Percentiles rank a stretch among this genome's conserved stretches.
Evolutionary conservation across 2,888 invertebrate species (phyloP).

Genomic region (Rotaria sp.): DNA sequence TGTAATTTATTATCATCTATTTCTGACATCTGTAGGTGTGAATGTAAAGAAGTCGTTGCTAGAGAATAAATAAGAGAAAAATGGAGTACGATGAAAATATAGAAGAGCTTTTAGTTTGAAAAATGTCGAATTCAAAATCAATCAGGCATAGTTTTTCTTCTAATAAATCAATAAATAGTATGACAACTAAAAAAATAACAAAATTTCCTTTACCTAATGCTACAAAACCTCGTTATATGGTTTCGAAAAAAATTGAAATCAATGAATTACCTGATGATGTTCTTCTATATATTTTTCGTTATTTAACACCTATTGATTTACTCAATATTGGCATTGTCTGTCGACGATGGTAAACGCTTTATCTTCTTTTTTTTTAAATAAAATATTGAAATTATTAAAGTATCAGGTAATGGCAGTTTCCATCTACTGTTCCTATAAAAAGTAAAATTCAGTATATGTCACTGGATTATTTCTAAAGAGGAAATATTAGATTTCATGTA

Average conservation of each 20-base stretch:
- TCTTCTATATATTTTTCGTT: not conserved
- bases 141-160: not conserved
- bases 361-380: not conserved
- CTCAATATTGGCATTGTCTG: not conserved
- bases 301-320: not conserved
- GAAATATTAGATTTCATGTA: too few relatives aligned
- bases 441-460: too few relatives aligned
- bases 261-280: not conserved
- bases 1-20: too few relatives aligned
- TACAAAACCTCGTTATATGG: constrained; percentile 19
- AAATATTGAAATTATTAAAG: too few relatives aligned
- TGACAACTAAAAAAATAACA: not conserved
- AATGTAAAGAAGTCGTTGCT: not conserved
- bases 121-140: not conserved
- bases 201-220: constrained; percentile 23
- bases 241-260: not conserved
- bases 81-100: not conserved
- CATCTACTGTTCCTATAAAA: too few relatives aligned
- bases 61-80: not conserved
- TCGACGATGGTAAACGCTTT: constrained; percentile 2
- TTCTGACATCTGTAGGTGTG: too few relatives aligned
- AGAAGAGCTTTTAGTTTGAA: not conserved
- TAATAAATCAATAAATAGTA: not conserved
- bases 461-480: too few relatives aligned
- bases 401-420: too few relatives aligned